phyloP scores from a whole-genome alignment of 2,113 vertebrate genomes.

The Paratilapia polleni region DNA sequence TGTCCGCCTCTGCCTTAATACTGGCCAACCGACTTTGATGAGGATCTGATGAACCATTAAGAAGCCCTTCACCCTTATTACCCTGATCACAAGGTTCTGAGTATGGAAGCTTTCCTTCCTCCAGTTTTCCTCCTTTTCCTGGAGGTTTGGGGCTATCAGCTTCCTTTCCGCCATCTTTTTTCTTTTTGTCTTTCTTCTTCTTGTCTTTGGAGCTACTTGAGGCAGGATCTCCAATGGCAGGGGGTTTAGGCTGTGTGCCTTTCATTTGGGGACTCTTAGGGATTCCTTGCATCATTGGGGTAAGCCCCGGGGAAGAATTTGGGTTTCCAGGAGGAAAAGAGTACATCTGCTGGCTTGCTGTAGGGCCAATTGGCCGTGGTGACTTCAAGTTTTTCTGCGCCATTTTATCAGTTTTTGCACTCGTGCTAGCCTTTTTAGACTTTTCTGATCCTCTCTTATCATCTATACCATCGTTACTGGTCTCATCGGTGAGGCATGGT shows the following conservation, averaged over 20 bases:
- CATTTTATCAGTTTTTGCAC: conserved; percentile 89
- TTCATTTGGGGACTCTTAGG: conserved; percentile 96
- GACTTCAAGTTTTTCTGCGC: conserved; percentile 93
- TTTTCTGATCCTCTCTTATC: conserved; percentile 90
- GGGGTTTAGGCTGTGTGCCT: conserved; percentile 93
- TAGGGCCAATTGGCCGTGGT: conserved; percentile 84
- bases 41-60: conserved; percentile 92
- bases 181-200: conserved; percentile 99
- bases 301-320: conserved; percentile 83
- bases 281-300: conserved; percentile 91
- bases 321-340: conserved; percentile 91
- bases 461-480: conserved; percentile 94
- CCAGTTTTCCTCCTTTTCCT: conserved; percentile 87
- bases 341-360: conserved; percentile 89
- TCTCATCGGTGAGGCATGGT: conserved; percentile 89
- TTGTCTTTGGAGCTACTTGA: conserved; percentile 94
- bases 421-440: conserved; percentile 85
- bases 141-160: conserved; percentile 90
- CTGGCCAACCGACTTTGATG: conserved; percentile 97
- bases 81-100: conserved; percentile 86
- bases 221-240: conserved; percentile 89
- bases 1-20: conserved; percentile 97
- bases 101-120: conserved; percentile 94
- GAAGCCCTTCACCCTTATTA: conserved; percentile 88
- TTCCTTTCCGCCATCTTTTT: conserved; percentile 90